Base-by-base conservation (phyloP, 1,140 invertebrate species). In the Bombus turneri region DNA sequence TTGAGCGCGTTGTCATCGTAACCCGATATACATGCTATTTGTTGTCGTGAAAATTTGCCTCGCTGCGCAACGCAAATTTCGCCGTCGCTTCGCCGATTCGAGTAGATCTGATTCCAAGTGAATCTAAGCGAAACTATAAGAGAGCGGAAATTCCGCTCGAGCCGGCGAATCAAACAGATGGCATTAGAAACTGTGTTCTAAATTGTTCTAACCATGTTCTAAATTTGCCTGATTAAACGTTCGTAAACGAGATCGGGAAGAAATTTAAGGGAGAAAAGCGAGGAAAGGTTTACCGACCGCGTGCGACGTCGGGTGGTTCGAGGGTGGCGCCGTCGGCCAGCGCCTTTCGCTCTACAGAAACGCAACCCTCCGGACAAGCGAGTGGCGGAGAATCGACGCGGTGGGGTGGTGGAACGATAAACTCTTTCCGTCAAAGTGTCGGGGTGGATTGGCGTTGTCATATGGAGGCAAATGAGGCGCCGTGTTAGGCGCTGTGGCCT, bases 381-480 rank as follows among this genome's bases (percentile, higher is more conserved):
- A 73, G 69, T 28, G 25, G 68, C 31, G 80, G 78, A 78, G 37
- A 31, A 43, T 86, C 37, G 68, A 73, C 41, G 34, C 41, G 41
- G 72, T 31, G 69, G 79, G 75, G 75, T 39, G 81, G 34, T 57
- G 78, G 69, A 81, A 77, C 71, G 76, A 22, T 47, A 69, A 73
- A 81, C 71, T 77, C 43, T 79, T 83, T 75, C 62, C 83, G 75
- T 75, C 73, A 47, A 73, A 76, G 86, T 85, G 82, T 77, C 79
- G 69, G 57, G 76, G 43, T 72, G 81, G 47, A 73, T 83, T 69
- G 78, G 75, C 75, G 85, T 68, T 71, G 74, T 86, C 88, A 85
- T 91, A 91, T 91, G 90, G 86, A 91, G 86, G 74, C 81, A 83
- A 83, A 76, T 80, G 62, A 82, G 81, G 83, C 84, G 86, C 88